Evolutionary conservation across 2,888 invertebrate species (phyloP).

Genomic region (Crocallis elinguaria): DNA sequence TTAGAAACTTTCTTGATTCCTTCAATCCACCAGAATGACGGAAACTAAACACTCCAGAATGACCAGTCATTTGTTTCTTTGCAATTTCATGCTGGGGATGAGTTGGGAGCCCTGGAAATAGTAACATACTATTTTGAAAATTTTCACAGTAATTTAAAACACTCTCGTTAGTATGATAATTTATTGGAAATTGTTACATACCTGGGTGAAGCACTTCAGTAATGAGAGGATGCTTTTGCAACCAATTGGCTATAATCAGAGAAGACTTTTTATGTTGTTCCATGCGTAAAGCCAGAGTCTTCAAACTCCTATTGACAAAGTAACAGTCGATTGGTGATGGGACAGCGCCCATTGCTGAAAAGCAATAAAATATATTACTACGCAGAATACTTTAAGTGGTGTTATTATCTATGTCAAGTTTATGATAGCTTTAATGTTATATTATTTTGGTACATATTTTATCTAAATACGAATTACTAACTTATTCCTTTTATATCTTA

Average conservation of each 20-base stretch:
- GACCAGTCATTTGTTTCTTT: conserved; percentile 92
- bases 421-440: too few species aligned
- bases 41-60: conserved; percentile 97
- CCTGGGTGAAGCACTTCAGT: conserved; percentile 93
- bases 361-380: conserved; percentile 17
- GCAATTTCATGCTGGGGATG: conserved; percentile 94
- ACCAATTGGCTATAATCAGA: conserved; percentile 90
- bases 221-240: conserved; percentile 92
- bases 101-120: conserved; percentile 87
- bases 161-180: too few species aligned
- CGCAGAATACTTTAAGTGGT: not conserved
- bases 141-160: not conserved
- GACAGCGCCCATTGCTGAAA: conserved; percentile 94
- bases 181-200: too few species aligned
- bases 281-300: conserved; percentile 97
- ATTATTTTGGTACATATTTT: too few species aligned
- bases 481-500: too few species aligned
- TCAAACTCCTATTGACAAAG: conserved; percentile 95
- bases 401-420: too few species aligned
- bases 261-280: conserved; percentile 93
- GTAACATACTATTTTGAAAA: not conserved
- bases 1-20: conserved; percentile 90
- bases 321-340: conserved; percentile 99
- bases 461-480: too few species aligned
- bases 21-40: conserved; percentile 91